Base-by-base conservation (phyloP, 2,797 vertebrate species). In the Anniella stebbinsi region DNA sequence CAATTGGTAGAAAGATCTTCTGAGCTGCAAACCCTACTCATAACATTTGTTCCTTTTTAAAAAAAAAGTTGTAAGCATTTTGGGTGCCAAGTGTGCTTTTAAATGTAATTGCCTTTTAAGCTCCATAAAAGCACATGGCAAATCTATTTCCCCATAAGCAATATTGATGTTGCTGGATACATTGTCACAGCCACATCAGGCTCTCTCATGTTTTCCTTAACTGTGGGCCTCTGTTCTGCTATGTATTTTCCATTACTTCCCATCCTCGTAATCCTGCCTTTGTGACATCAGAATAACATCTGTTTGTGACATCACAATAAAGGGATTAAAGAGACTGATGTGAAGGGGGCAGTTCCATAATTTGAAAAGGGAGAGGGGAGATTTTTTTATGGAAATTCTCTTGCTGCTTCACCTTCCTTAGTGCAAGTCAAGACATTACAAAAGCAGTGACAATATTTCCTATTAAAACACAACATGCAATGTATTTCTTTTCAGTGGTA, bases 291-390 rank as follows among this genome's bases (percentile, higher is more conserved):
- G 30, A 83, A 80, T 72, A 0, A 70, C 87, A 78, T 67, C 66
- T 72, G 18, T n/a, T 36, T 66, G 92, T n/a, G 9, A 66, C 88
- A 88, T 0, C 25, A 87, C 86, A 76, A 21, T 60, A 4, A 0
- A 10, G 45, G 86, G 67, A 84, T 92, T 28, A 84, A 13, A 67
- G 72, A 63, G 87, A 84, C 82, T 93, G 84, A 0, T 21, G 92
- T 1, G 91, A 92, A 60, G 25, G 78, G 25, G n/a, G 51, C 85
- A 83, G 4, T 4, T 70, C 10, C 77, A 1, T n/a, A n/a, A n/a
- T 0, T 45, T 1, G 91, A 72, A 18, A 15, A 84, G 41, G 7
- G 48, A 72, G 41, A 0, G 25, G 15, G 9, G 17, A 21, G 17
- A 80, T 10, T 33, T 60, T 30, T 9, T 91, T 90, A 11, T 3